A percentile compares a stretch with the other conserved stretches of the same genome.
Conservation (phyloP, 2,797 vertebrate species). For the Chrosomus eos region DNA sequence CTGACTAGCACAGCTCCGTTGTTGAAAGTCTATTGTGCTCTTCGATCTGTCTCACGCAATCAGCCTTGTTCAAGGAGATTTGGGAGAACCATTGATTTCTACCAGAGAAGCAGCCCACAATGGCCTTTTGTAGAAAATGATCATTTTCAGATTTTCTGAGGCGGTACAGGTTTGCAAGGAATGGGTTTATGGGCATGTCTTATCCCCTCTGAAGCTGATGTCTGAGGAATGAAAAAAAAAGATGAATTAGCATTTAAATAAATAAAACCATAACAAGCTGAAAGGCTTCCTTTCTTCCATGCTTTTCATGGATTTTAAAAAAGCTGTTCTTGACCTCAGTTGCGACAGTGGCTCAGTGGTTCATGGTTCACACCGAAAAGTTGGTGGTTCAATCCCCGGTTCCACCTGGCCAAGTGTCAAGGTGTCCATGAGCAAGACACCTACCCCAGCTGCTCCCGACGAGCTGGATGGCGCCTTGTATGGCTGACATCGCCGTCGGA, state of each 20-base stretch:
- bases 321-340: not conserved
- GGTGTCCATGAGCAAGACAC: no score
- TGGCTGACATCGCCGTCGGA: no score
- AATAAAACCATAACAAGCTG: conserved; percentile 3
- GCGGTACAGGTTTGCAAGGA: conserved; percentile 16
- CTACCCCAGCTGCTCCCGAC: no score
- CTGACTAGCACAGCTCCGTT: conserved; percentile 41
- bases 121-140: conserved; percentile 54
- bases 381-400: no score
- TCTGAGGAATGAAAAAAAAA: not conserved
- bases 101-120: conserved; percentile 53
- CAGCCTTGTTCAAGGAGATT: conserved; percentile 50
- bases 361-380: no score
- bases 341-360: no score
- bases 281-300: conserved; percentile 7
- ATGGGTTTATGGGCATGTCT: conserved; percentile 37
- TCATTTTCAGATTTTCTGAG: conserved; percentile 54
- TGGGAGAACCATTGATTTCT: conserved; percentile 57
- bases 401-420: no score
- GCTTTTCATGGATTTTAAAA: not conserved
- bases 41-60: conserved; percentile 56
- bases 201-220: conserved; percentile 25
- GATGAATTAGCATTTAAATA: conserved; percentile 15
- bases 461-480: no score
- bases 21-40: conserved; percentile 55